Evolutionary conservation across 2,113 vertebrate genomes (phyloP).

Genomic region (Boleophthalmus pectinirostris): DNA sequence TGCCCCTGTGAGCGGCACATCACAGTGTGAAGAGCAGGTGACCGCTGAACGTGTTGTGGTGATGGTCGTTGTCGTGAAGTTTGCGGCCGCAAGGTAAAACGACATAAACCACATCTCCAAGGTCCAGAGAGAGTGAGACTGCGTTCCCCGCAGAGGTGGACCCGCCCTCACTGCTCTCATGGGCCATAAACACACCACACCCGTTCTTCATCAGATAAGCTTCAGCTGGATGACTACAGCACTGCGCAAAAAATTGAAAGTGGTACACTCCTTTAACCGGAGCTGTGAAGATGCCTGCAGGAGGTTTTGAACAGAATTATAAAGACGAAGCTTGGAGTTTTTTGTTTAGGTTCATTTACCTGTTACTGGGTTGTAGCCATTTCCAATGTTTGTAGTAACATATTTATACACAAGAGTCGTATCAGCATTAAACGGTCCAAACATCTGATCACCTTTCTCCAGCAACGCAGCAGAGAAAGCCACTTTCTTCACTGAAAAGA

Average conservation of each 20-base stretch:
- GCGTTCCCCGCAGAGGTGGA: not conserved
- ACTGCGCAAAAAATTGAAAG: not conserved
- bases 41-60: slow-evolving; percentile 8
- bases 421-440: not conserved
- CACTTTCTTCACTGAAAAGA: not conserved
- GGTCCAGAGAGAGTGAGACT: not conserved
- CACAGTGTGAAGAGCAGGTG: not conserved
- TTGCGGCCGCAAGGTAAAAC: not conserved
- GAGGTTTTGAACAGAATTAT: not conserved
- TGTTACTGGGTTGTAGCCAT: not conserved
- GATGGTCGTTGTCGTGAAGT: not conserved
- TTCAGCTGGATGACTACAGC: not conserved
- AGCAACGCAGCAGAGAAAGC: not conserved
- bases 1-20: no score
- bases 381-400: not conserved
- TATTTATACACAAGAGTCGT: slow-evolving; percentile 3
- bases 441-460: not conserved
- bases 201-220: not conserved
- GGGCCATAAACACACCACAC: not conserved
- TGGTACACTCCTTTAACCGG: slow-evolving; percentile 2
- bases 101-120: not conserved
- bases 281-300: not conserved
- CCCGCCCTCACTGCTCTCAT: not conserved
- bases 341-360: not conserved
- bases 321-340: not conserved